These are phyloP conservation scores for Drosophila nigrodunni DNA, from an alignment of 1,140 invertebrate genomes.

Conservation along the genomic window DNA sequence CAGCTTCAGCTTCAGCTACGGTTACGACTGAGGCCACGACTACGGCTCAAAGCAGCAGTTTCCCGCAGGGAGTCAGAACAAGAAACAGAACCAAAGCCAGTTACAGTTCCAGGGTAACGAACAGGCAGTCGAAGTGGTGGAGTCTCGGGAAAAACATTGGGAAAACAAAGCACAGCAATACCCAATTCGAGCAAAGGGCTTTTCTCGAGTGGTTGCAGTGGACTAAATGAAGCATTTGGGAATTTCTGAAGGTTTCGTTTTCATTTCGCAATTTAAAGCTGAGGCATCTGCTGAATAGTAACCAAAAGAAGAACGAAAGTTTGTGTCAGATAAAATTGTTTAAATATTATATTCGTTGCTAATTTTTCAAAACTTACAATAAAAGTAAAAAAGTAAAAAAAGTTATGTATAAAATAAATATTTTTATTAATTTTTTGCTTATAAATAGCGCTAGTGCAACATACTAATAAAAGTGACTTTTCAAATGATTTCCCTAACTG, in stretches of 20 bases:
- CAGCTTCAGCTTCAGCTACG: neutral
- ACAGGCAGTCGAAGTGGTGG: conserved; percentile 19
- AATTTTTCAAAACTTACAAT: too few species aligned
- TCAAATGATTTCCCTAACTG: conserved; percentile 23
- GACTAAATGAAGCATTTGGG: conserved; percentile 68
- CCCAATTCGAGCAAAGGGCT: conserved; percentile 38
- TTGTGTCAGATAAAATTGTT: neutral
- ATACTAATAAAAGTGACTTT: neutral
- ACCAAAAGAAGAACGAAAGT: neutral
- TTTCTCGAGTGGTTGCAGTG: conserved; percentile 24
- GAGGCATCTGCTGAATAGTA: neutral
- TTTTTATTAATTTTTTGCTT: too few species aligned
- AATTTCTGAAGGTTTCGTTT: conserved; percentile 71
- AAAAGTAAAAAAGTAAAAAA: too few species aligned
- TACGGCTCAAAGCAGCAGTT: conserved; percentile 30
- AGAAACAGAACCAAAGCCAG: conserved; percentile 34
- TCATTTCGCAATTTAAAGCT: conserved; percentile 64
- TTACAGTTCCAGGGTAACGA: conserved; percentile 21
- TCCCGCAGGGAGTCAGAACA: conserved; percentile 58
- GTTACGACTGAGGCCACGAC: too few species aligned
- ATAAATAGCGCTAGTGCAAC: too few species aligned
- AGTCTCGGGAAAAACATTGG: conserved; percentile 26
- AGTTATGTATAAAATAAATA: too few species aligned
- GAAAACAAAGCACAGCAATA: conserved; percentile 61
- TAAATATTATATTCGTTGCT: too few species aligned